Base-by-base conservation (phyloP, 2,113 vertebrate species). In the Echinops telfairi region DNA sequence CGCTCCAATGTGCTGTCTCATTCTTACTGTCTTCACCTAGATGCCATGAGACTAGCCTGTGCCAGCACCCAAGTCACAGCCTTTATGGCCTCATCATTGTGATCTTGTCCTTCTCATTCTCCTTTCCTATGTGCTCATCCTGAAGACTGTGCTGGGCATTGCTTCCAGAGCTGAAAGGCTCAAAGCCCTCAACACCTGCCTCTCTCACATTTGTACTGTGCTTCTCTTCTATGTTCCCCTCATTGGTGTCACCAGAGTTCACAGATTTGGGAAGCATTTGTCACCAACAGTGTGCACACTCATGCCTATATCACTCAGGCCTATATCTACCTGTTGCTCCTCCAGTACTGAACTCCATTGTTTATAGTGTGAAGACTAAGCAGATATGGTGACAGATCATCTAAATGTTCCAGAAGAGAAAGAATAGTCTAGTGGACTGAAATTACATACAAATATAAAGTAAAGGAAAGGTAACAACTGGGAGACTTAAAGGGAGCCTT, bases 171-270 rank as follows among this genome's bases (percentile, higher is more conserved):
- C 58, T 0, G 92, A 89, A 25, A 77, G 47, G 64, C 76, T 89
- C 82, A 95, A 96, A 93, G 73, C 85, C 15, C 84, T 97, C 6
- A 83, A 93, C 23, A 96, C 92, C 0, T 96, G 95, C 53, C 0
- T 95, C 25, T 96, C 96, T 31, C 97, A 97, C 83, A 75, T 97
- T 33, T 97, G 92, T 15, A 94, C 96, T 6, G 6, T 96, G 47
- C 91, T 97, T 2, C 31, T 97, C 40, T 95, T 97, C 86, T 97
- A 95, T 31, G 2, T 95, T 31, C 97, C 88, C 0, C 62, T 97
- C n/a, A 92, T 97, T 17, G 8, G 92, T 23, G 66, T 93, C 77
- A 95, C 96, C 15, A 5, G 97, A 86, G 82, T 20, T 40, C 95
- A 97, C 81, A 84, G 96, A 60, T 96, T 93, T 78, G 96, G 97